Evolutionary conservation across 2,113 vertebrate genomes (phyloP).

Genomic region (Toxotes chatareus): DNA sequence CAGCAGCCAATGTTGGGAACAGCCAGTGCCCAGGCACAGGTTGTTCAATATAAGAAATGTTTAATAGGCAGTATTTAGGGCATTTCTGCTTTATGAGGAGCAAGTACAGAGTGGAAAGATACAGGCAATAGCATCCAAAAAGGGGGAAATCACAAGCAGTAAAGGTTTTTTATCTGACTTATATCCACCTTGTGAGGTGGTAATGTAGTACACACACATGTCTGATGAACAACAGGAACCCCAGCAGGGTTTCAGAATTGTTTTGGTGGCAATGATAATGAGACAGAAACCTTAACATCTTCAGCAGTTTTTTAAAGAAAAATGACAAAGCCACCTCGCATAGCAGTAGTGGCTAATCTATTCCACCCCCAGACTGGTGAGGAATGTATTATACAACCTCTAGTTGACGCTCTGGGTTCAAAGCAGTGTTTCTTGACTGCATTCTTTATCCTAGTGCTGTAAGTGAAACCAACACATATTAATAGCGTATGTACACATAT

Average conservation of each 20-base stretch:
- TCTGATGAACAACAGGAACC: constrained; percentile 43
- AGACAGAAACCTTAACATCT: constrained; percentile 61
- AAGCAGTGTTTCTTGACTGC: constrained; percentile 50
- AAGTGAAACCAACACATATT: constrained; percentile 31
- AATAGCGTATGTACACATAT: constrained; percentile 27
- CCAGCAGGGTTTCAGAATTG: constrained; percentile 41
- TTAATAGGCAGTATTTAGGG: constrained; percentile 18
- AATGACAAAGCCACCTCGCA: constrained; percentile 64
- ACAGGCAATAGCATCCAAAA: constrained; percentile 15
- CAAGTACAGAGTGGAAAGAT: constrained; percentile 2
- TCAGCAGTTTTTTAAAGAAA: constrained; percentile 45
- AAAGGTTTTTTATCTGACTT: constrained; percentile 35
- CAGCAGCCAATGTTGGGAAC: constrained; percentile 49
- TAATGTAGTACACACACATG: constrained; percentile 19
- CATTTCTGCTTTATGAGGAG: constrained; percentile 7
- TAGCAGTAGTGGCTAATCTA: constrained; percentile 62
- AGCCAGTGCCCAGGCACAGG: constrained; percentile 16
- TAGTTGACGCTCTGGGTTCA: constrained; percentile 57
- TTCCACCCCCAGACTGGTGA: constrained; percentile 74
- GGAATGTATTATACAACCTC: constrained; percentile 68
- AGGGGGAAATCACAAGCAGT: constrained; percentile 33
- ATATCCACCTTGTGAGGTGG: constrained; percentile 46
- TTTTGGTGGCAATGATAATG: constrained; percentile 61
- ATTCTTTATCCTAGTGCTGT: constrained; percentile 40
- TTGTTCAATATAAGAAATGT: constrained; percentile 17